Base-by-base conservation (phyloP, 2,113 vertebrate species). In the Apus apus region DNA sequence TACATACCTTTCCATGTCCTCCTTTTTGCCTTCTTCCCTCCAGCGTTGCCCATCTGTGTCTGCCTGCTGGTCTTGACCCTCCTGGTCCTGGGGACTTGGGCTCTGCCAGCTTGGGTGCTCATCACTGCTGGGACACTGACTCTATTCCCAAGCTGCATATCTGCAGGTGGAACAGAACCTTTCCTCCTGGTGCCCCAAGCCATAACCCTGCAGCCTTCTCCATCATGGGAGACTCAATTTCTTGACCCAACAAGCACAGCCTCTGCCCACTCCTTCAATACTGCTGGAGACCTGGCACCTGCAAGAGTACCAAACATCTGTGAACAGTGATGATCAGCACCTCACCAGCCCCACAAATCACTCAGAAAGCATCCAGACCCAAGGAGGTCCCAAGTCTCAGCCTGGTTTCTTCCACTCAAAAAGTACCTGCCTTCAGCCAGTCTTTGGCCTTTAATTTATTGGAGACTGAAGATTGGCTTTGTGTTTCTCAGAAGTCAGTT, bases 1-100 rank as follows among this genome's bases (percentile, higher is more conserved):
- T 10, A 10, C 1, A 0, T 8, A 21, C 57, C 6, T 71, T 45
- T 38, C 32, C 1, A 0, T 5, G 17, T 8, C 4, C 5, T 18
- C 18, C 15, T 67, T 21, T 48, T 66, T 57, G 80, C 50, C 19
- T 5, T 1, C 8, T 27, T 78, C 27, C 6, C 56, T 82, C 30
- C 12, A 3, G 57, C 1, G 0, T 16, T 11, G 38, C 15, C 43
- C 4, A 0, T 7, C 27, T 26, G 4, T 21, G 7, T 46, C n/a
- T 36, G 50, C n/a, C 15, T 0, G 1, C 81, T 29, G 62, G 9
- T 27, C 40, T 20, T 9, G 14, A n/a, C 46, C 19, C 25, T 62
- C 20, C 13, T 0, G 7, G 40, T 8, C 27, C 66, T n/a, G 22
- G 1, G 57, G 48, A 32, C 2, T 23, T 19, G 67, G 38, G 53